These are phyloP conservation scores for Muscicapa adusta DNA, from an alignment of 2,113 vertebrate genomes.

Conservation along the genomic window DNA sequence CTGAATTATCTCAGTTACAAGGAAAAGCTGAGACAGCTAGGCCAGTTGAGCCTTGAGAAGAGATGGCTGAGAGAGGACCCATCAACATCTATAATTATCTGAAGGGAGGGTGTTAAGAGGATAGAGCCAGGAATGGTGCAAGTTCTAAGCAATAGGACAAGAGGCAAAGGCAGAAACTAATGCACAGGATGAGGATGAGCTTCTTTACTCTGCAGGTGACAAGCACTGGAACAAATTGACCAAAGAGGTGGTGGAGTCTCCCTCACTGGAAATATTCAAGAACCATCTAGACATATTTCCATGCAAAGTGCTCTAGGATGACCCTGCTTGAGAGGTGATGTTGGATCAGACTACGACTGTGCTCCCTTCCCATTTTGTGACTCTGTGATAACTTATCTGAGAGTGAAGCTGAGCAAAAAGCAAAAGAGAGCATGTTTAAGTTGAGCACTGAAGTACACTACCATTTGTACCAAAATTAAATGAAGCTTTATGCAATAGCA, in stretches of 20 bases:
- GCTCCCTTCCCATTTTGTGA: not conserved
- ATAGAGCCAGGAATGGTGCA: not conserved
- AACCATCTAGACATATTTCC: not conserved
- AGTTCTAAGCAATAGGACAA: not conserved
- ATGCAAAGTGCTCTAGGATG: too few relatives aligned
- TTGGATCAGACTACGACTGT: not conserved
- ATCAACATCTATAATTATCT: not conserved
- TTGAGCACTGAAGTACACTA: not conserved
- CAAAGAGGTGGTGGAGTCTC: not conserved
- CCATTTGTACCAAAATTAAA: not conserved
- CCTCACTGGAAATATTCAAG: not conserved
- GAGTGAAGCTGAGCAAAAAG: not conserved
- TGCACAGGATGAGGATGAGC: accelerated
- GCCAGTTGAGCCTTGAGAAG: not conserved
- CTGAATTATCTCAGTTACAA: not conserved
- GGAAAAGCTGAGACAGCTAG: not conserved
- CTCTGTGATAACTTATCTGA: not conserved
- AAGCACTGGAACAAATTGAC: not conserved
- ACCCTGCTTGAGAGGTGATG: not conserved
- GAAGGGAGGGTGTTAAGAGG: not conserved
- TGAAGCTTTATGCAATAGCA: not conserved
- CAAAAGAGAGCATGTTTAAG: not conserved
- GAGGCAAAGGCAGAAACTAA: not conserved
- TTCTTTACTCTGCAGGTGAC: not conserved
- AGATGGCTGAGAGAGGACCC: not conserved